Conservation (phyloP, 1,140 invertebrate genomes). For the Drosophila sulfurigaster region DNA sequence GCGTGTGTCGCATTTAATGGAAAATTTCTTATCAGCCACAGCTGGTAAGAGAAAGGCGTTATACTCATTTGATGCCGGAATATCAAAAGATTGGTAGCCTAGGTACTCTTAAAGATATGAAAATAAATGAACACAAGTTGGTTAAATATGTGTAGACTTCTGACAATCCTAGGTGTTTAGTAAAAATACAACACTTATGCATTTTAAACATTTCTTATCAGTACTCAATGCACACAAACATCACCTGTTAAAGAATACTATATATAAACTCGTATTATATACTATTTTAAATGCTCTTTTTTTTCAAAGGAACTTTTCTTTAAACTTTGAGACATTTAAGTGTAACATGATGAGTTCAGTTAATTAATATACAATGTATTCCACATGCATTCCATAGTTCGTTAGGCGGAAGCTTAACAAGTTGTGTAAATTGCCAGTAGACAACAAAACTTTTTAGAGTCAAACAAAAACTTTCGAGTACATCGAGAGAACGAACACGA, state of each 20-base stretch:
- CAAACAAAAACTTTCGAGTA: constrained; percentile 4
- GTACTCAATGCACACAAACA: neutral
- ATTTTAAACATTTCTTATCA: constrained; percentile 6
- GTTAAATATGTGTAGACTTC: no score
- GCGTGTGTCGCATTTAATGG: neutral
- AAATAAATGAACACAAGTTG: no score
- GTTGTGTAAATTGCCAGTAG: constrained; percentile 4
- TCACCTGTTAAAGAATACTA: no score
- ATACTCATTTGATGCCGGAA: no score
- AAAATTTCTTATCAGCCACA: constrained; percentile 2
- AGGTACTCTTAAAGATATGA: neutral
- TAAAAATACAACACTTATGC: neutral
- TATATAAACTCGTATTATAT: no score
- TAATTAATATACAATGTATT: constrained; percentile 14
- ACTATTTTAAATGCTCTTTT: no score
- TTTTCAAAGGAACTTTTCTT: no score
- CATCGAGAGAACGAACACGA: neutral
- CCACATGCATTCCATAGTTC: constrained; percentile 13
- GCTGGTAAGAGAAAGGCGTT: neutral
- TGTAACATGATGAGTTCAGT: neutral
- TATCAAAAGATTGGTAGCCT: neutral
- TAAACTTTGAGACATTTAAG: neutral
- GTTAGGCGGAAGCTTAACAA: constrained; percentile 8
- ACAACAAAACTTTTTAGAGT: constrained; percentile 8
- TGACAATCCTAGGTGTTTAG: no score